Evolutionary conservation across 1,140 invertebrate species (phyloP).

Genomic region (Antheraea mylitta): DNA sequence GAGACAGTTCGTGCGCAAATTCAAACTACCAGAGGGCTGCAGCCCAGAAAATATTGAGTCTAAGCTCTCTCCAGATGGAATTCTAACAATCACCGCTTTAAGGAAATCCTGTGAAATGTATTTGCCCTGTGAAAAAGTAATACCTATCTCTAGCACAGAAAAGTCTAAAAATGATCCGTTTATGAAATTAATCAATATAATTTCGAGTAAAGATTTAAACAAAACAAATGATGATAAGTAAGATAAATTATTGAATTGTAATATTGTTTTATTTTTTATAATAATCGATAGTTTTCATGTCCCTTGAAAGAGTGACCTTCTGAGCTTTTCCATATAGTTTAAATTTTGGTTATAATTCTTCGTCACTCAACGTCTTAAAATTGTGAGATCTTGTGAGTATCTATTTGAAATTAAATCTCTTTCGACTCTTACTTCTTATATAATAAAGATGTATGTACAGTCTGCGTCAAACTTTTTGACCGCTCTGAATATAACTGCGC

Average conservation of each 20-base stretch:
- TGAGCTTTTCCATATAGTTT: too few relatives aligned
- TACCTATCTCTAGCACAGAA: conserved; percentile 37
- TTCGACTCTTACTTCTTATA: too few relatives aligned
- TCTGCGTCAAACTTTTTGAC: too few relatives aligned
- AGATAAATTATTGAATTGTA: not conserved
- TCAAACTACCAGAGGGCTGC: conserved; percentile 59
- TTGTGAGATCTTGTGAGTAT: too few relatives aligned
- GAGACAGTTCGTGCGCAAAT: conserved; percentile 54
- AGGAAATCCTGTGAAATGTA: conserved; percentile 38
- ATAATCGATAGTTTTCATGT: too few relatives aligned
- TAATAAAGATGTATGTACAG: too few relatives aligned
- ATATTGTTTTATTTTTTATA: too few relatives aligned
- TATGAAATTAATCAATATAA: conserved; percentile 15
- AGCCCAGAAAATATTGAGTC: conserved; percentile 42
- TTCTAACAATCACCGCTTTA: conserved; percentile 52
- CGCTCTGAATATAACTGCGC: too few relatives aligned
- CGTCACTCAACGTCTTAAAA: too few relatives aligned
- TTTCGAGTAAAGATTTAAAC: not conserved
- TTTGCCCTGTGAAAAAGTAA: conserved; percentile 45
- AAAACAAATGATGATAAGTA: conserved; percentile 10
- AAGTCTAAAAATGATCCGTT: conserved; percentile 14
- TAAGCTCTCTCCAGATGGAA: conserved; percentile 47
- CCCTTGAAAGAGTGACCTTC: too few relatives aligned
- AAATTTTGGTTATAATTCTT: too few relatives aligned
- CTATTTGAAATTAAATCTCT: too few relatives aligned